Conservation (phyloP, 2,888 invertebrate species). For the Pelosia muscerda region DNA sequence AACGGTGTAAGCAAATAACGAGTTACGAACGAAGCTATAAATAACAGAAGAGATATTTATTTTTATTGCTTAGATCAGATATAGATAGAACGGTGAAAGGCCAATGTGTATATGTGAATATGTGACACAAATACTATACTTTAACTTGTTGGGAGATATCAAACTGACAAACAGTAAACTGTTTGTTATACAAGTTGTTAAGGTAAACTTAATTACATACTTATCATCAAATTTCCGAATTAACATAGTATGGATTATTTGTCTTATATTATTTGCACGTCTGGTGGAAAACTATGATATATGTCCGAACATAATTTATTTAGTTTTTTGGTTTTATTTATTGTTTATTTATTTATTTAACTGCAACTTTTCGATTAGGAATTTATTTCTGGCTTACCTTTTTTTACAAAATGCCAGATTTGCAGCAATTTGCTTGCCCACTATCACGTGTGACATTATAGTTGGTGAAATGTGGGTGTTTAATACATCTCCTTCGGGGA, state of each 20-base stretch:
- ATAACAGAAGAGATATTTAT: constrained; percentile 60
- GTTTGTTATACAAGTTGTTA: neutral
- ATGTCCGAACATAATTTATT: no score
- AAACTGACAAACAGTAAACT: no score
- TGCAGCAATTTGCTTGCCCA: no score
- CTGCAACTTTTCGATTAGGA: no score
- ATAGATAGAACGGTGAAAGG: constrained; percentile 54
- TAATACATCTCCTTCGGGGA: no score
- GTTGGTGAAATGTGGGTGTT: no score
- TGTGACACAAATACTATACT: constrained; percentile 20
- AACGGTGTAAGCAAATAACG: constrained; percentile 59
- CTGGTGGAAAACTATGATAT: neutral
- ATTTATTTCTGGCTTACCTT: no score
- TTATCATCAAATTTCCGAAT: neutral
- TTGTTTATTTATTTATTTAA: no score
- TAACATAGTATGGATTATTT: no score
- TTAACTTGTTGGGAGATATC: neutral
- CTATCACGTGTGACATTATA: no score
- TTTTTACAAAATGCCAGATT: no score
- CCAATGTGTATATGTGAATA: constrained; percentile 31
- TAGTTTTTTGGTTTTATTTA: no score
- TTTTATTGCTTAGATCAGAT: constrained; percentile 59
- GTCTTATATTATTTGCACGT: neutral
- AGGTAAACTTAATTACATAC: neutral
- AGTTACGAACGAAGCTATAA: constrained; percentile 55